A percentile compares a stretch with the other conserved stretches of the same genome.
Evolutionary conservation across 23 tunicate species (phyloP).

Genomic region (Oikopleura vanhoeffeni): DNA sequence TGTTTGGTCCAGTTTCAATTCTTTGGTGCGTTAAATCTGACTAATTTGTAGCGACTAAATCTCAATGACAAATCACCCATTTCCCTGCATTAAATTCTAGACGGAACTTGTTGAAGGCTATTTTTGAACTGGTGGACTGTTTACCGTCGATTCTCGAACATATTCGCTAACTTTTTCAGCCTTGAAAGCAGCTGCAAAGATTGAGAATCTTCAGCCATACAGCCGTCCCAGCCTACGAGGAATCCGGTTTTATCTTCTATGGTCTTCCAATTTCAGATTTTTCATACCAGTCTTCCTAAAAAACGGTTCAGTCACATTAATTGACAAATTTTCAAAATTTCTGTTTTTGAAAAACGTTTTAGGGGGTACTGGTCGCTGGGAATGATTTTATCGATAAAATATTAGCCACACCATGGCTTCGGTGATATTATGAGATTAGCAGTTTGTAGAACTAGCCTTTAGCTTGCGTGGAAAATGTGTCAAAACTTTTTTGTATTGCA

Average conservation of each 20-base stretch:
- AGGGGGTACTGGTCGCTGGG: too few relatives aligned
- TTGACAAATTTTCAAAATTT: too few relatives aligned
- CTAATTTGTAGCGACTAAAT: not conserved
- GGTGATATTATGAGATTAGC: too few relatives aligned
- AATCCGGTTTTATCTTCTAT: not conserved
- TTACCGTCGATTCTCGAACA: not conserved
- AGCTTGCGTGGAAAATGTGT: too few relatives aligned
- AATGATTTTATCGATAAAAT: too few relatives aligned
- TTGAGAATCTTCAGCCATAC: slow-evolving; percentile 16
- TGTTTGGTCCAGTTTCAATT: not conserved
- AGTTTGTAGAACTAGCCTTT: too few relatives aligned
- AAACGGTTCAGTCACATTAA: too few relatives aligned
- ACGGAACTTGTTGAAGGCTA: not conserved
- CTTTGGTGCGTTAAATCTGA: not conserved
- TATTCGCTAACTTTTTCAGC: not conserved
- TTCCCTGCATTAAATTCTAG: not conserved
- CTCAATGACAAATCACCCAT: not conserved
- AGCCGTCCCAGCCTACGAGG: slow-evolving; percentile 9
- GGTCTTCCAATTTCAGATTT: not conserved
- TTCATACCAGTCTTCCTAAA: too few relatives aligned
- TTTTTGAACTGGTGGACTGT: not conserved
- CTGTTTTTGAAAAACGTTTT: too few relatives aligned
- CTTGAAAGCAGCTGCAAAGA: not conserved
- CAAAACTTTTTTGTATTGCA: too few relatives aligned
- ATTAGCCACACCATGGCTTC: too few relatives aligned